A percentile compares a stretch with the other conserved stretches of the same genome.
Evolutionary conservation across 1,140 invertebrate species (phyloP).

Genomic region (Dendrolimus punctatus): DNA sequence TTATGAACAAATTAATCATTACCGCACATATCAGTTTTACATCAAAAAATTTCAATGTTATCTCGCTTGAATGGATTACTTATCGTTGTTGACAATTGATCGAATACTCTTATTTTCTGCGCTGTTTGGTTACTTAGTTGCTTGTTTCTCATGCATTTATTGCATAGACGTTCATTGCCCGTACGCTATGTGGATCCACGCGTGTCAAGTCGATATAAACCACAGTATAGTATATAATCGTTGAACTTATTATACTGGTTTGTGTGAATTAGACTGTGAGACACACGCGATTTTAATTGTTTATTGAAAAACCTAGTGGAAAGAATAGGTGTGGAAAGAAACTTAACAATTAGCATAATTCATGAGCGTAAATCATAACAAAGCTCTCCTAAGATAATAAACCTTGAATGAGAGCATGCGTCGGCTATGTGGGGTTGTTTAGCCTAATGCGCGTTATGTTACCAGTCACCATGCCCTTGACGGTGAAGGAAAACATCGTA

Average conservation of each 20-base stretch:
- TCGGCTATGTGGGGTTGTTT: too few species aligned
- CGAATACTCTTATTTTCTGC: conserved; percentile 26
- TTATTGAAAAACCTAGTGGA: not conserved
- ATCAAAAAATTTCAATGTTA: too few species aligned
- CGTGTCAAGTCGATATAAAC: conserved; percentile 13
- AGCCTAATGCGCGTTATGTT: too few species aligned
- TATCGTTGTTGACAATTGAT: not conserved
- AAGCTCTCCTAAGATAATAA: too few species aligned
- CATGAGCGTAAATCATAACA: too few species aligned
- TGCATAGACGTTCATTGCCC: conserved; percentile 14
- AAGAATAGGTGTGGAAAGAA: not conserved
- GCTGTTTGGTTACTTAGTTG: conserved; percentile 26
- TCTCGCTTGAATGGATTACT: too few species aligned
- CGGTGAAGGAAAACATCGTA: too few species aligned
- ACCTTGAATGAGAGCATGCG: too few species aligned
- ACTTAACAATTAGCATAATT: not conserved
- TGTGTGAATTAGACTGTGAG: conserved; percentile 61
- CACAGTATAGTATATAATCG: conserved; percentile 15
- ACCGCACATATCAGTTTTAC: too few species aligned
- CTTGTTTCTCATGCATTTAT: conserved; percentile 10
- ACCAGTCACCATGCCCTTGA: too few species aligned
- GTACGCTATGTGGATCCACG: conserved; percentile 22
- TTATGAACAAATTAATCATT: too few species aligned
- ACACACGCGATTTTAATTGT: conserved; percentile 13
- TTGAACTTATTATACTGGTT: conserved; percentile 4